Conservation (phyloP, 35 echinoderm and acorn worm species). For the Heliocidaris erythrogramma region DNA sequence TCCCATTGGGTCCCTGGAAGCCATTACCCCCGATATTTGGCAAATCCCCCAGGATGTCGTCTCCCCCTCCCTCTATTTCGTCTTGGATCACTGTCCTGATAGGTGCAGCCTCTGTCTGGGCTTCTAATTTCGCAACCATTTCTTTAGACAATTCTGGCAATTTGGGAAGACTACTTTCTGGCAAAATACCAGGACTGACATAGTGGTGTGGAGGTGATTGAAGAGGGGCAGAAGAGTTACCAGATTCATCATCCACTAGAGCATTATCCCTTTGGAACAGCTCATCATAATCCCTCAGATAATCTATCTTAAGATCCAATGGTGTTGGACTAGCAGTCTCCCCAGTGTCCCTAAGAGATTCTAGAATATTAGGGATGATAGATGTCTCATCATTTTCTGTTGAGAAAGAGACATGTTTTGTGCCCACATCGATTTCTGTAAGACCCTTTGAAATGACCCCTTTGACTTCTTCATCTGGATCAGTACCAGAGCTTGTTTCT, state of each 20-base stretch:
- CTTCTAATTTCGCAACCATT: conserved; percentile 45
- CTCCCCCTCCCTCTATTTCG: conserved; percentile 36
- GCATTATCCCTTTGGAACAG: conserved; percentile 14
- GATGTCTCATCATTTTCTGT: conserved; percentile 24
- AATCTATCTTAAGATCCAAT: conserved; percentile 36
- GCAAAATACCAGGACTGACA: conserved; percentile 29
- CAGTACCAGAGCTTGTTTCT: conserved; percentile 40
- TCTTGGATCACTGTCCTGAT: neutral
- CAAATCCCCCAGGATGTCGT: conserved; percentile 26
- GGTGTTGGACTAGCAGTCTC: conserved; percentile 24
- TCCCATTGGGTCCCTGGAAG: neutral
- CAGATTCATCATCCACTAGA: conserved; percentile 26
- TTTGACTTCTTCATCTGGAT: conserved; percentile 48
- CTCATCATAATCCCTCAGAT: conserved; percentile 44
- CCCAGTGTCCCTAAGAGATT: neutral
- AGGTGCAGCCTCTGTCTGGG: conserved; percentile 29
- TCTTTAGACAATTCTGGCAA: conserved; percentile 28
- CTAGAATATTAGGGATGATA: neutral
- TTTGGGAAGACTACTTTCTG: conserved; percentile 48
- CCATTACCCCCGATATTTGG: conserved; percentile 20
- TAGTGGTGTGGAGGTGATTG: conserved; percentile 35
- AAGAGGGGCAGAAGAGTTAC: neutral
- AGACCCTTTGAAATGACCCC: conserved; percentile 5
- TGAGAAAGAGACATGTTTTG: neutral
- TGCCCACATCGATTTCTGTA: neutral